Conservation (phyloP, 2,113 vertebrate species). For the Perca schrenkii region DNA sequence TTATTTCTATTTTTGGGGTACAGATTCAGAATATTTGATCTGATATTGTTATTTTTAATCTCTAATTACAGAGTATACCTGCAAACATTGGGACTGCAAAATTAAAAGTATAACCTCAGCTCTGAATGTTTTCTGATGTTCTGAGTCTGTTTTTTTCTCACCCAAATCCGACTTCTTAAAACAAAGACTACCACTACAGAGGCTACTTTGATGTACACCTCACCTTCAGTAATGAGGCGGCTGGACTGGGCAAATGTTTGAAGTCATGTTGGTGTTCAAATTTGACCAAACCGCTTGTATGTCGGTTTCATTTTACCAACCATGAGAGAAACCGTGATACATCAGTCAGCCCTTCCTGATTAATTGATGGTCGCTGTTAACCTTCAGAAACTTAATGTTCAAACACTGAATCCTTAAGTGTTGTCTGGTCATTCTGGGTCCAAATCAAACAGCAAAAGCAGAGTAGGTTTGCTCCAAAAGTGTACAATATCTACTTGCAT, state of each 20-base stretch:
- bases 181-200: background rate
- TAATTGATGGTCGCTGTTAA: constrained; percentile 7
- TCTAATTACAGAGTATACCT: constrained; percentile 12
- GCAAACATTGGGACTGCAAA: background rate
- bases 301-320: background rate
- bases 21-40: constrained; percentile 14
- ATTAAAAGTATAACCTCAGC: background rate
- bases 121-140: constrained; percentile 4
- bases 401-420: background rate
- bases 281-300: constrained; percentile 1
- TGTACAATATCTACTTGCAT: background rate
- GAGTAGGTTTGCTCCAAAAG: background rate
- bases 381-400: background rate
- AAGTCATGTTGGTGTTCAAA: constrained; percentile 13
- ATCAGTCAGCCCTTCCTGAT: background rate
- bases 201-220: constrained; percentile 37
- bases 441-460: background rate
- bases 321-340: background rate
- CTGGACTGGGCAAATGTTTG: constrained; percentile 14
- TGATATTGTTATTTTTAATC: constrained; percentile 10
- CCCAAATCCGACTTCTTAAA: constrained; percentile 19
- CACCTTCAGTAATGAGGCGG: constrained; percentile 2
- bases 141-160: background rate
- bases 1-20: background rate
- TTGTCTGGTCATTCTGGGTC: constrained; percentile 8